These are phyloP conservation scores for Antedon mediterranea DNA, from an alignment of 53 echinoderm and acorn worm species.

Conservation along the genomic window DNA sequence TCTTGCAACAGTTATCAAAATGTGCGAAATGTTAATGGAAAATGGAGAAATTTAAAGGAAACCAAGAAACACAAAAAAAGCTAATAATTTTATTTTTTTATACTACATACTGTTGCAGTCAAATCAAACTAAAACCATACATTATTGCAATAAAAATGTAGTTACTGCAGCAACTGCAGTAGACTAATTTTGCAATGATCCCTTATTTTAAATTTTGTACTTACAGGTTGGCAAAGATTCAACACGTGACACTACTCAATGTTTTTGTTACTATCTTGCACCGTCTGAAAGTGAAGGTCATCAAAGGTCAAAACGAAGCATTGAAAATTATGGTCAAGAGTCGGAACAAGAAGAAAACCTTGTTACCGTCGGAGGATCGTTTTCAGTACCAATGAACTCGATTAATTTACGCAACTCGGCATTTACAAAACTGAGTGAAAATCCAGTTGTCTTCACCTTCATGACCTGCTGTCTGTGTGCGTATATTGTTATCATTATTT, in stretches of 20 bases:
- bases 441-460: constrained; percentile 74
- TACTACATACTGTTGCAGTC: constrained; percentile 41
- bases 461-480: constrained; percentile 44
- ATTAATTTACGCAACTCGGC: constrained; percentile 60
- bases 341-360: constrained; percentile 44
- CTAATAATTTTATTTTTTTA: background rate
- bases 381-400: constrained; percentile 69
- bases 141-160: too few species aligned
- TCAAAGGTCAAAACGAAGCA: constrained; percentile 8
- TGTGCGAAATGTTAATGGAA: too few species aligned
- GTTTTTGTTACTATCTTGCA: background rate
- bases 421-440: constrained; percentile 71
- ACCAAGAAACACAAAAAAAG: too few species aligned
- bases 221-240: constrained; percentile 32
- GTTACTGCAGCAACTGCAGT: too few species aligned
- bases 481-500: constrained; percentile 44
- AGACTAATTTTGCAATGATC: constrained; percentile 59
- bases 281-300: background rate
- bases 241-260: background rate
- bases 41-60: too few species aligned
- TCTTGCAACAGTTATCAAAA: too few species aligned
- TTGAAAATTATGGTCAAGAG: constrained; percentile 15
- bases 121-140: too few species aligned
- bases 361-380: constrained; percentile 62
- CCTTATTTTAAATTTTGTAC: constrained; percentile 43